Evolutionary conservation across 2,113 vertebrate genomes (phyloP).

Genomic region (Sebastes fasciatus): DNA sequence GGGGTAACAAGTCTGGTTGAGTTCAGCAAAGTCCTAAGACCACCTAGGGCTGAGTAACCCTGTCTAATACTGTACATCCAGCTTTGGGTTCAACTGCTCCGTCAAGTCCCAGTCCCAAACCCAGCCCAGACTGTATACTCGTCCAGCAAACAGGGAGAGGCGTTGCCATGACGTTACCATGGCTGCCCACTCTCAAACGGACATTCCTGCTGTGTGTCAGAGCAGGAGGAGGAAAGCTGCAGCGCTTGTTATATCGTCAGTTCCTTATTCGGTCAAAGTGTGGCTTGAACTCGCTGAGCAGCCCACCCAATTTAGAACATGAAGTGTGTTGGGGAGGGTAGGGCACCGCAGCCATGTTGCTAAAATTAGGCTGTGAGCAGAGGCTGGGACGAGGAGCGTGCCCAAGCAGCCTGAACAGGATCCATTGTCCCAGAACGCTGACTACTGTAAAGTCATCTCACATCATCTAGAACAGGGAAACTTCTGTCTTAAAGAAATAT

Average conservation of each 20-base stretch:
- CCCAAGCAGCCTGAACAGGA: constrained; percentile 45
- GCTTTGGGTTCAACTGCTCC: background rate
- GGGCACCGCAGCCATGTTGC: constrained; percentile 39
- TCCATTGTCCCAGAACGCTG: constrained; percentile 46
- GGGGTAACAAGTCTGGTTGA: background rate
- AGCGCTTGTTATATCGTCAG: constrained; percentile 44
- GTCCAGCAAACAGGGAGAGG: constrained; percentile 42
- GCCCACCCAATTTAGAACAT: constrained; percentile 78
- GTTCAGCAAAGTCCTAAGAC: background rate
- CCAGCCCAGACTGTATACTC: constrained; percentile 24
- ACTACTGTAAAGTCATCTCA: constrained; percentile 20
- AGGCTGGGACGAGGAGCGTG: constrained; percentile 54
- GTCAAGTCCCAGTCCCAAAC: background rate
- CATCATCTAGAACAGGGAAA: background rate
- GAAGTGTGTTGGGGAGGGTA: constrained; percentile 62
- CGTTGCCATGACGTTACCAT: constrained; percentile 63
- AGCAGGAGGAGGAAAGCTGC: constrained; percentile 57
- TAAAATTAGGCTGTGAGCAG: constrained; percentile 75
- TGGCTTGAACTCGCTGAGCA: constrained; percentile 73
- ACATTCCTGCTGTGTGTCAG: constrained; percentile 72
- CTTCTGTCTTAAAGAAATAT: background rate
- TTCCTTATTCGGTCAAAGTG: constrained; percentile 84
- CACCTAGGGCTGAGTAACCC: background rate
- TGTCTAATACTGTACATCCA: background rate
- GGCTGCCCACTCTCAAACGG: constrained; percentile 53